Evolutionary conservation across 2,888 invertebrate species (phyloP).

Genomic region (Iselma pallidipennis): DNA sequence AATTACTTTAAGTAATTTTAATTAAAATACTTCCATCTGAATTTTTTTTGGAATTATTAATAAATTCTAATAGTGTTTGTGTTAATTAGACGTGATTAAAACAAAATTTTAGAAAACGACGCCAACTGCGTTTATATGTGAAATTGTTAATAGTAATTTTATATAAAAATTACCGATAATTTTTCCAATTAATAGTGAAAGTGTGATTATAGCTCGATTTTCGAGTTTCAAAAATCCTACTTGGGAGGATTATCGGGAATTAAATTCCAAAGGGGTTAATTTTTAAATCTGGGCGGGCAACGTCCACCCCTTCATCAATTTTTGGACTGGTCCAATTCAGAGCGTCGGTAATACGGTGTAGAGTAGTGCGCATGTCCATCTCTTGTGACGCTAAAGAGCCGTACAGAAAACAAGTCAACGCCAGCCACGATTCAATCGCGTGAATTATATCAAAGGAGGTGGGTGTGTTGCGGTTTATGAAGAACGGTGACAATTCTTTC

Average conservation of each 20-base stretch:
- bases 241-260: too few species aligned
- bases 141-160: too few species aligned
- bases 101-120: background rate
- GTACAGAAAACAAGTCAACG: background rate
- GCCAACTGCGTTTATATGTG: background rate
- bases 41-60: too few species aligned
- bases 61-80: too few species aligned
- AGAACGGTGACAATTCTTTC: background rate
- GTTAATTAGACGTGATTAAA: background rate
- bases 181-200: background rate
- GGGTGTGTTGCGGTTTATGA: background rate
- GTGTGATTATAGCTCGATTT: too few species aligned
- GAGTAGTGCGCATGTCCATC: background rate
- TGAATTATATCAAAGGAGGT: constrained; percentile 43
- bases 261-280: background rate
- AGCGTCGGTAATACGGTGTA: background rate
- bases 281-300: constrained; percentile 19
- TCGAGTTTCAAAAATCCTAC: too few species aligned
- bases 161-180: too few species aligned
- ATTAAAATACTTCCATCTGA: too few species aligned
- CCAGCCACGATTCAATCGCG: constrained; percentile 44
- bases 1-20: background rate
- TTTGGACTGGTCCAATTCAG: constrained; percentile 4
- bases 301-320: constrained; percentile 13
- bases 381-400: background rate